These are phyloP conservation scores for Sebastes elongatus DNA, from an alignment of 2,797 vertebrate species.

Conservation along the genomic window DNA sequence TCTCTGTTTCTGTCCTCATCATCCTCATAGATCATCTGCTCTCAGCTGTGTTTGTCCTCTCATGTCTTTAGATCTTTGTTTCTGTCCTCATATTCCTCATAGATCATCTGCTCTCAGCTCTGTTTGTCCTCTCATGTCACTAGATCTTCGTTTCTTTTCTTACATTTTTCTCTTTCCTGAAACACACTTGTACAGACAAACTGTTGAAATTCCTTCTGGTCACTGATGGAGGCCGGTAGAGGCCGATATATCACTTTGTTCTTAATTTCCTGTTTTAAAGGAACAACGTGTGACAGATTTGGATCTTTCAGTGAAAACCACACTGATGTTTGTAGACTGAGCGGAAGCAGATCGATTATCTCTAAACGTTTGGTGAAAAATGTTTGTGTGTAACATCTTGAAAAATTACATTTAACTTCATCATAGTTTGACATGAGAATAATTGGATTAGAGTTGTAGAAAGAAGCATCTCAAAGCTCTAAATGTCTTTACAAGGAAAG, in stretches of 20 bases:
- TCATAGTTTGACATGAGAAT: not conserved
- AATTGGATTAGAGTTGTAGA: not conserved
- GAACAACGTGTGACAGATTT: not conserved
- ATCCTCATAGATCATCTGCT: not conserved
- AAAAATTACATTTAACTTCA: not conserved
- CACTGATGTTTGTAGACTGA: not conserved
- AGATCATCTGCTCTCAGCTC: too few relatives aligned
- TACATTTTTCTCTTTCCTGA: not conserved
- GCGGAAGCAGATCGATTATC: conserved; percentile 4
- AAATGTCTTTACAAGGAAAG: not conserved
- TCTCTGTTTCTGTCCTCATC: too few relatives aligned
- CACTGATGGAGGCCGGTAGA: not conserved
- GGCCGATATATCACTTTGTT: not conserved
- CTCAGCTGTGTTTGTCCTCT: not conserved
- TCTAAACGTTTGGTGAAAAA: not conserved
- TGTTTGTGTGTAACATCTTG: not conserved
- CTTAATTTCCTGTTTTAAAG: not conserved
- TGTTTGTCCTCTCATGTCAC: not conserved
- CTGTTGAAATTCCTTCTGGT: not conserved
- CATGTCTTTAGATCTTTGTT: not conserved
- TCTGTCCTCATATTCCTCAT: too few relatives aligned
- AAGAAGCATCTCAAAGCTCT: not conserved
- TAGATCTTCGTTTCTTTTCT: not conserved
- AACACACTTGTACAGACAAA: not conserved
- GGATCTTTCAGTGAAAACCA: not conserved